Base-by-base conservation (phyloP, 2,888 invertebrate genomes). In the Gastrophysa polygoni region DNA sequence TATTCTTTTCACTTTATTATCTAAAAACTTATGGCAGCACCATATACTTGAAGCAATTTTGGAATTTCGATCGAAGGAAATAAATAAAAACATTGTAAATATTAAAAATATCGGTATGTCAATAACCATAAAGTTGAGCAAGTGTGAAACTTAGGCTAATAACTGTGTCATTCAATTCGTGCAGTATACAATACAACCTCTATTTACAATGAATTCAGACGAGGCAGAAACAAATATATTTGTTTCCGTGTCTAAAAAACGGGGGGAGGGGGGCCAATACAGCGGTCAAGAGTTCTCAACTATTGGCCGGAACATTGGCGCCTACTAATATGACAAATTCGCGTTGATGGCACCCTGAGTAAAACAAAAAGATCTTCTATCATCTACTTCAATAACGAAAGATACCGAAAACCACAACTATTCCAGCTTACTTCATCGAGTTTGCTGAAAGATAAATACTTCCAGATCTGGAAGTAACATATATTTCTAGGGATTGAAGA, bases 301-400 rank as follows among this genome's bases (percentile, higher is more conserved):
- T 11, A 57, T 54, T n/a, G 60, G 66, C 60, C 63, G 52, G 29
- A 70, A 71, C 56, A 66, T 59, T 66, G 63, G 65, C 47, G 55
- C 65, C 66, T 61, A 63, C 70, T 62, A 65, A 16, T 20, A 16
- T 68, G 71, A 71, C 73, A 69, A 71, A 77, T 78, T 77, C 78
- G 78, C 77, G 77, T 76, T 78, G 78, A 82, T 82, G 82, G 82
- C 82, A 82, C 82, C 82, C 82, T 82, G 81, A 82, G 82, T 79
- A 78, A 71, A 73, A 73, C 67, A 71, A 75, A 73, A 64, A 63
- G 64, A 68, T 70, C 69, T 69, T 24, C 24, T 24, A 24, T 5
- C 63, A 54, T 61, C 66, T 70, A 71, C 64, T 66, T 62, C n/a
- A n/a, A n/a, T 75, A 75, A 73, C 77, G 79, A 78, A 79, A 78